Percentiles rank a stretch among this genome's conserved stretches.
phyloP scores from a whole-genome alignment of 2,113 vertebrate species.

The Eublepharis macularius region DNA sequence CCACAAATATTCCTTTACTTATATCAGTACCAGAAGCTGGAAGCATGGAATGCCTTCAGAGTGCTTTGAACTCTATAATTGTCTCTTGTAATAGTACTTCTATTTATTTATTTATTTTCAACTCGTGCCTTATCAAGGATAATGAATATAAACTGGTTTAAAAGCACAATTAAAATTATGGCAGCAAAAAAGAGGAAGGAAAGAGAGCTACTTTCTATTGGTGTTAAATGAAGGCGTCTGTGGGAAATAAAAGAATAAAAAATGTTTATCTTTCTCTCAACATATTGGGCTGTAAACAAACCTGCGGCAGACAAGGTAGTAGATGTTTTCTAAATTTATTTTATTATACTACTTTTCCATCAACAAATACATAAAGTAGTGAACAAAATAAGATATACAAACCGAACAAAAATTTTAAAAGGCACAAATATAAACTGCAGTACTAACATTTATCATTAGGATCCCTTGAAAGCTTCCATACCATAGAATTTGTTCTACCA shows the following conservation, averaged over 20 bases:
- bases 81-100: slow-evolving; percentile 82
- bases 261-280: slow-evolving; percentile 18
- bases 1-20: slow-evolving; percentile 84
- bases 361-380: background rate
- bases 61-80: slow-evolving; percentile 80
- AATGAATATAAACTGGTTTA: slow-evolving; percentile 75
- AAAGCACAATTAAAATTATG: slow-evolving; percentile 76
- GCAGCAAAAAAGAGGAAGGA: slow-evolving; percentile 68
- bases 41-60: slow-evolving; percentile 75
- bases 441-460: background rate
- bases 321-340: background rate
- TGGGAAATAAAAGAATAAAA: slow-evolving; percentile 78
- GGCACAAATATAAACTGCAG: background rate
- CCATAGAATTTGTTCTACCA: too few relatives aligned
- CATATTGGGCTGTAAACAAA: slow-evolving; percentile 27
- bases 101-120: slow-evolving; percentile 69
- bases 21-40: slow-evolving; percentile 80
- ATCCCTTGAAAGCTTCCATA: background rate
- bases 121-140: slow-evolving; percentile 79
- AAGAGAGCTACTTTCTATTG: slow-evolving; percentile 71
- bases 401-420: background rate
- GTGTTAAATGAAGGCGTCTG: slow-evolving; percentile 71
- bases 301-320: background rate
- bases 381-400: background rate
- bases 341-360: background rate